phyloP scores from a whole-genome alignment of 2,797 vertebrate species.

The Sternotherus odoratus region DNA sequence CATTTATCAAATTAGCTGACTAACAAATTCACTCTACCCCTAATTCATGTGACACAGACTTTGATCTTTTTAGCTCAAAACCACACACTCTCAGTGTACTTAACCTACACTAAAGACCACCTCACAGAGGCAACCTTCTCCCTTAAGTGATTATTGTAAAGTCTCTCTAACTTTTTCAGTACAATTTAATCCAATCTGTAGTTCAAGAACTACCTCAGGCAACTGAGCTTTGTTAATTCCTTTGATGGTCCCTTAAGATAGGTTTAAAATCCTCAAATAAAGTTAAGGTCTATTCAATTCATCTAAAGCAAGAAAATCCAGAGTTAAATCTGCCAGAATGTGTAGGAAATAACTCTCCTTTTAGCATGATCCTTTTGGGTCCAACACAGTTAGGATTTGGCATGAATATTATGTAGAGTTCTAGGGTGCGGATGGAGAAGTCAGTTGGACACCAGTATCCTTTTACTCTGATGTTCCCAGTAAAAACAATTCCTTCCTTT shows the following conservation, averaged over 20 bases:
- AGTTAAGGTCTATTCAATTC: constrained; percentile 31
- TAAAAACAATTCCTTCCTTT: neutral
- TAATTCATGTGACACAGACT: neutral
- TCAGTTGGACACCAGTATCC: neutral
- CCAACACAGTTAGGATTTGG: neutral
- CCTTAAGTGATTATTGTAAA: neutral
- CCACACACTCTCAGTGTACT: neutral
- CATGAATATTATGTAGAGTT: neutral
- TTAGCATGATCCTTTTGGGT: constrained; percentile 44
- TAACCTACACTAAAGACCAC: neutral
- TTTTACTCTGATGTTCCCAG: neutral
- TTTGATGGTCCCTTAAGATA: neutral
- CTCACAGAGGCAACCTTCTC: neutral
- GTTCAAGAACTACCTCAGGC: neutral
- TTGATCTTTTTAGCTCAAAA: neutral
- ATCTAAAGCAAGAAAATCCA: constrained; percentile 11
- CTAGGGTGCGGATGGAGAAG: neutral
- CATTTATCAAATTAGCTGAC: neutral
- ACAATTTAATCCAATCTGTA: neutral
- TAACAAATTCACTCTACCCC: neutral
- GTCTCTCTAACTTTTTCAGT: neutral
- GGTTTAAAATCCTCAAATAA: constrained; percentile 2
- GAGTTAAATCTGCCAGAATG: constrained; percentile 33
- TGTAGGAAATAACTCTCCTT: constrained; percentile 29
- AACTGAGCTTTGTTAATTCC: constrained; percentile 4